A percentile compares a stretch with the other conserved stretches of the same genome.
Evolutionary conservation across 2,797 vertebrate species (phyloP).

Genomic region (Coregonus ussuriensis): DNA sequence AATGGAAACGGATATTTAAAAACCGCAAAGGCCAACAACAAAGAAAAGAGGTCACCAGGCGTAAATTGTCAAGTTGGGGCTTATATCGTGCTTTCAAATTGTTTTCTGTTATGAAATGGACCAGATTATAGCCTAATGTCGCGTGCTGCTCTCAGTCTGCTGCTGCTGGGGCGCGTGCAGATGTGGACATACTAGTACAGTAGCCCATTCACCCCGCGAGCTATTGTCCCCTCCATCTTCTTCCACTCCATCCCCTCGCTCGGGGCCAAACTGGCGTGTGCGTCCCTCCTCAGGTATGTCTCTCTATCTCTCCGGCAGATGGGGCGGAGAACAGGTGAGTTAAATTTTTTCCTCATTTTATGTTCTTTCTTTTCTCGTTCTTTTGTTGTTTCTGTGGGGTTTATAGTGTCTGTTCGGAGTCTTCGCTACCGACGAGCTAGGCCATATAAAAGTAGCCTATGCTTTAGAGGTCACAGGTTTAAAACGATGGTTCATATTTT

Average conservation of each 20-base stretch:
- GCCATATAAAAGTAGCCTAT: not conserved
- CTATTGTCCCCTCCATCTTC: not conserved
- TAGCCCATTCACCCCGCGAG: not conserved
- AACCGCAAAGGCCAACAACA: not conserved
- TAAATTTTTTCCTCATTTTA: not conserved
- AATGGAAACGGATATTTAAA: not conserved
- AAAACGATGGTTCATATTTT: no score
- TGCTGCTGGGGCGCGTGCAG: no score
- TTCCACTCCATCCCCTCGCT: not conserved
- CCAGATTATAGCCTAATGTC: no score
- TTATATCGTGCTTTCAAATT: not conserved
- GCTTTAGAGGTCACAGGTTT: no score
- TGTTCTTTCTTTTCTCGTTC: not conserved
- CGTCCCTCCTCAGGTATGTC: conserved; percentile 8
- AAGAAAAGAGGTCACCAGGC: not conserved
- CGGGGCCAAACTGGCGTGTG: conserved; percentile 2
- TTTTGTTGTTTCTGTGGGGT: not conserved
- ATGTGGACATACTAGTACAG: not conserved
- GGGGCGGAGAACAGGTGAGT: conserved; percentile 12
- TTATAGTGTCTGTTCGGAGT: no score
- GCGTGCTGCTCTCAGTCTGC: no score
- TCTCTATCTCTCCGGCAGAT: not conserved
- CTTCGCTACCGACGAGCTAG: not conserved
- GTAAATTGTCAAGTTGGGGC: not conserved
- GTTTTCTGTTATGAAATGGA: no score